Conservation (phyloP, 2,113 vertebrate genomes). For the Redunca redunca region DNA sequence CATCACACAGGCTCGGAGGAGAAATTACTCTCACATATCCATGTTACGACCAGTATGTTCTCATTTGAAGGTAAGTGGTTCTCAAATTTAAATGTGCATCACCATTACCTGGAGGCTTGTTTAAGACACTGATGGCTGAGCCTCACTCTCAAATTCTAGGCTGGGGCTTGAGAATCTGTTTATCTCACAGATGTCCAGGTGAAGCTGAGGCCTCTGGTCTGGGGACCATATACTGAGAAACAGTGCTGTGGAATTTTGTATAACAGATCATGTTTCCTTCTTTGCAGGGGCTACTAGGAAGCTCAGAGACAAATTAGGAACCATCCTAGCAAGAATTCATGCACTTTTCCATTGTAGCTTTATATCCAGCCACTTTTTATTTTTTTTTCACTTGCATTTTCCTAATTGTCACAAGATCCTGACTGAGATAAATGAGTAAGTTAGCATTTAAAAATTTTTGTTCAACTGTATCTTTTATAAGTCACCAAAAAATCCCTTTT, state of each 20-base stretch:
- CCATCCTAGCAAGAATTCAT: not conserved
- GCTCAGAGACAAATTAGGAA: not conserved
- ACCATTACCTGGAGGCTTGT: not conserved
- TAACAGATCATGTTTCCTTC: not conserved
- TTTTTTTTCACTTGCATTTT: not conserved
- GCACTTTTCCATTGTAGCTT: not conserved
- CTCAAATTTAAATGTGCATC: no score
- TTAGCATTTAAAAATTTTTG: not conserved
- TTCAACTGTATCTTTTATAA: not conserved
- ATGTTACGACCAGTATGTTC: not conserved
- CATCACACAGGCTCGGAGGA: not conserved
- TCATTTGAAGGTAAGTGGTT: not conserved
- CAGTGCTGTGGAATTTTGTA: not conserved
- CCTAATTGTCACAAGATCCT: not conserved
- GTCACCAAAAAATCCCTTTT: not conserved
- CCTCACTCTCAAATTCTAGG: not conserved
- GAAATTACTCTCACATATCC: not conserved
- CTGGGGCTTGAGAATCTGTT: not conserved
- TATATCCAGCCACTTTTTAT: not conserved
- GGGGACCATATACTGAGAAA: not conserved
- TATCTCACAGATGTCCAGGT: not conserved
- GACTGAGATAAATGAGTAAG: not conserved
- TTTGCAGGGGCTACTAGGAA: not conserved
- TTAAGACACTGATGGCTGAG: not conserved
- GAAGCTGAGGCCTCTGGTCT: not conserved